A percentile compares a stretch with the other conserved stretches of the same genome.
Conservation (phyloP, 2,113 vertebrate species). For the Sylvilagus bachmani region DNA sequence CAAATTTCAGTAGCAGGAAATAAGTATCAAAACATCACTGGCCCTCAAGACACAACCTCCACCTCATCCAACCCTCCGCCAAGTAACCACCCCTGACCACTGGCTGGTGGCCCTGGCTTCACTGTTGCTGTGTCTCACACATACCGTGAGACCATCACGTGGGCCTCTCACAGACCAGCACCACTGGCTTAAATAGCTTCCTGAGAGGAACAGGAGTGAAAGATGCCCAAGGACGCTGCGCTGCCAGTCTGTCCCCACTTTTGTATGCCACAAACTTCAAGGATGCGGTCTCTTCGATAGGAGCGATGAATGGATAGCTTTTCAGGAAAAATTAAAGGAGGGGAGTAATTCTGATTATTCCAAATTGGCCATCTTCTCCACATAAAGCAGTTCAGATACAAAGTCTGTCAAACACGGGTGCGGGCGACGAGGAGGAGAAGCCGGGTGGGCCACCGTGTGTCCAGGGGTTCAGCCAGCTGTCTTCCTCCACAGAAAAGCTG, state of each 20-base stretch:
- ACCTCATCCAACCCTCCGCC: conserved; percentile 42
- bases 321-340: conserved; percentile 61
- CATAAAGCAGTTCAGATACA: conserved; percentile 82
- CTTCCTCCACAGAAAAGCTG: conserved; percentile 85
- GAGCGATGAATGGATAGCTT: conserved; percentile 71
- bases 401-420: conserved; percentile 84
- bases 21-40: conserved; percentile 88
- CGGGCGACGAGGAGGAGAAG: conserved; percentile 54
- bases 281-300: conserved; percentile 63
- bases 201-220: conserved; percentile 57
- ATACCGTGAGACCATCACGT: background rate
- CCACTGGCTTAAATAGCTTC: background rate
- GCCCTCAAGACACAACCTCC: conserved; percentile 77
- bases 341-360: conserved; percentile 79
- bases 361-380: conserved; percentile 82
- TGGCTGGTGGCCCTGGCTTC: background rate
- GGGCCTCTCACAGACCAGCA: background rate
- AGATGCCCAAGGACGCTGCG: conserved; percentile 44
- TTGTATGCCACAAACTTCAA: conserved; percentile 58
- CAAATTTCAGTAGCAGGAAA: conserved; percentile 88
- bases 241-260: conserved; percentile 68
- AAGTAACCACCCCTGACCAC: background rate
- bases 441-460: conserved; percentile 72
- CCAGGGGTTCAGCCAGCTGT: conserved; percentile 78
- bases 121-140: conserved; percentile 43